Evolutionary conservation across 1,140 invertebrate genomes (phyloP), one percentile per base, ranked within the genome.

Genomic region (Polyergus mexicanus): DNA sequence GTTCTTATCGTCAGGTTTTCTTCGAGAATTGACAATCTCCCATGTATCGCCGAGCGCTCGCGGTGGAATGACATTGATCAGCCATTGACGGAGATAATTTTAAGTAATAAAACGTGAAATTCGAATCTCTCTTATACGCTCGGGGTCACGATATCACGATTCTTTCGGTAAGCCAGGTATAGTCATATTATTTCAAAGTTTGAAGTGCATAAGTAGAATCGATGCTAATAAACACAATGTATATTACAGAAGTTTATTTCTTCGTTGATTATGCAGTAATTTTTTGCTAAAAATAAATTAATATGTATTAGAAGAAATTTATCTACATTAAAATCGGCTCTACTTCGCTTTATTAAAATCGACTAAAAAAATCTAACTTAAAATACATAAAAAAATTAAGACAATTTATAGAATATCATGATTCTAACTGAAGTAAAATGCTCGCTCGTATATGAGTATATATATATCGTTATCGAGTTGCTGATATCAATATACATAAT

Each of bases 21-120:
- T 87, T 87, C 13, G 65, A 60, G 69, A 83, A 83, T 77, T 83
- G 88, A 86, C 88, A 83, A 86, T 62, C 69, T 76, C 44, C 56
- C 16, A 56, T 80, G 51, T 56, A 65, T 72, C 66, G 66, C 38
- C 38, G 54, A 80, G 56, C 51, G 66, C 66, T 69, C 32, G 47
- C 32, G 44, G 76, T 35, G 25, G 69, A 65, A 74, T 83, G 58
- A 83, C 77, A 51, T 54, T 13, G 35, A 77, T 63, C 58, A n/a
- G 28, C 58, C 58, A 84, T 76, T 32, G 28, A 28, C 25, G 16
- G n/a, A 66, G 81, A 83, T 83, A 35, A 74, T 83, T 83, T 60
- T 58, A 28, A 60, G 66, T 25, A 44, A 56, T 80, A 83, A 62
- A 62, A 83, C 68, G 56, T 72, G 35, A 83, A 72, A 32, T 58